Evolutionary conservation across 2,113 vertebrate species (phyloP), one percentile per base, ranked within the genome.

Genomic region (Pygoscelis antarcticus): DNA sequence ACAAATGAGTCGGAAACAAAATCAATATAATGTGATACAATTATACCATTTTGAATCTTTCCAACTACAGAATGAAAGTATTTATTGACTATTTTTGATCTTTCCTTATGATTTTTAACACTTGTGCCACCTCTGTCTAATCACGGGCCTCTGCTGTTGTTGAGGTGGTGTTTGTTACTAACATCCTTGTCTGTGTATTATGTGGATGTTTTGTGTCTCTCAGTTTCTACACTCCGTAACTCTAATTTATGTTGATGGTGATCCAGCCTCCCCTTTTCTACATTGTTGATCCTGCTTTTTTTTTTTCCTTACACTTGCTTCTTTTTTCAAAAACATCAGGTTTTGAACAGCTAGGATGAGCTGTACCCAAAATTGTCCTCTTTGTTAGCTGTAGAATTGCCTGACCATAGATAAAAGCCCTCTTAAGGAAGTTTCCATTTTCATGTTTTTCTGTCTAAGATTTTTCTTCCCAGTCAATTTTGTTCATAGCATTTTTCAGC

Each of bases 31-130:
- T 94, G 49, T 81, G 92, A 92, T 90, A 94, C 85, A 49, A 93
- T 95, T 95, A 96, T 60, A 95, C 68, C 79, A 92, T 96, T 96
- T 83, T 95, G 79, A 80, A 83, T 95, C 68, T 95, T 97, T 96
- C 94, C 72, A 93, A 93, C 88, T 97, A 94, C 95, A 95, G 90
- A 95, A 62, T 83, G 79, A 30, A 90, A 93, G 88, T 89, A 78
- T 93, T 93, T 96, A 88, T 96, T 95, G 82, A 42, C 64, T 91
- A 88, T 94, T 96, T 96, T 94, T 95, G 54, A 83, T 82, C 72
- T 58, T 87, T 86, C 66, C 40, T 29, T 62, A 66, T 0, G 5
- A 47, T 90, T 96, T 95, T 95, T 95, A 94, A 87, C 85, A 60
- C 79, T 95, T 92, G 9, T 95, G 46, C 36, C 66, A 90, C 51